These are phyloP conservation scores for Lathamus discolor DNA, from an alignment of 2,113 vertebrate genomes.

Conservation along the genomic window DNA sequence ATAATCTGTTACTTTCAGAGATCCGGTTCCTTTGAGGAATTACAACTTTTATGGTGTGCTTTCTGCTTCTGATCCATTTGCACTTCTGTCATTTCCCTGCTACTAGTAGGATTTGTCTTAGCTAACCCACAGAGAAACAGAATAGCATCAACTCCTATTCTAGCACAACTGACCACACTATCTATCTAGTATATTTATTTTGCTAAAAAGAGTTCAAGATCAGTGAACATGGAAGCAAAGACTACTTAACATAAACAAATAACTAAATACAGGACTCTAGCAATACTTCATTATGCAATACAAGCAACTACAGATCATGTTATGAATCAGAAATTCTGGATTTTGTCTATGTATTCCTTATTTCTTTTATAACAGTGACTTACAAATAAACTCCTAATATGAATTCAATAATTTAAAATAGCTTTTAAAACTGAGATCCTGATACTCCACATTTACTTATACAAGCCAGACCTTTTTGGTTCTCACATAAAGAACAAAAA, in stretches of 20 bases:
- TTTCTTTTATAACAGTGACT: neutral
- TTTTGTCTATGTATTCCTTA: neutral
- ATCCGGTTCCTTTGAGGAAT: neutral
- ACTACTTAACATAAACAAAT: neutral
- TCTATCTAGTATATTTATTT: neutral
- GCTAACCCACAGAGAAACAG: neutral
- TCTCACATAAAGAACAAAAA: neutral
- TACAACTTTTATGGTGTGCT: neutral
- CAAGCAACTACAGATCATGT: neutral
- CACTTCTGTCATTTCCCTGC: neutral
- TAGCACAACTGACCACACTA: neutral
- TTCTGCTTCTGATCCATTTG: neutral
- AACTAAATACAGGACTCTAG: neutral
- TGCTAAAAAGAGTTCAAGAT: neutral
- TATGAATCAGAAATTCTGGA: neutral
- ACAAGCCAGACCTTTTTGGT: neutral
- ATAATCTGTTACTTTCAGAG: neutral
- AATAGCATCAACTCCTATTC: neutral
- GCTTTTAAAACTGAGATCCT: neutral
- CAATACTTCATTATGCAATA: neutral
- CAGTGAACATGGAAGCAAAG: neutral
- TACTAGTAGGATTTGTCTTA: neutral
- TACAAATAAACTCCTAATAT: neutral
- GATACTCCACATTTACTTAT: neutral
- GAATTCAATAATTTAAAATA: neutral